Percentiles rank a stretch among this genome's conserved stretches.
Conservation (phyloP, 2,888 invertebrate species). For the Amphipoea lucens region DNA sequence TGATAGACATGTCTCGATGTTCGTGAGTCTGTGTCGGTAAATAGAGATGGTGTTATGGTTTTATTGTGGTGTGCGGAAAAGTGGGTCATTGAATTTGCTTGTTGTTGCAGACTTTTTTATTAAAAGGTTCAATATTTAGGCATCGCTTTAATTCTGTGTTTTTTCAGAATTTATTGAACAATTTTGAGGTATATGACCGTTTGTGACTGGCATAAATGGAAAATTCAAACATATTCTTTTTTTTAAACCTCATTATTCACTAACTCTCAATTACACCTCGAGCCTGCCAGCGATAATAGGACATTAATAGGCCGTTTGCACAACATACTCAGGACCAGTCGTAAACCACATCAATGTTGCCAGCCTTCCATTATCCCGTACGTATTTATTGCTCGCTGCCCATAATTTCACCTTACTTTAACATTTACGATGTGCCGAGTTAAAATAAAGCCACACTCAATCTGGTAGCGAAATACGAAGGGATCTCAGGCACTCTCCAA, state of each 20-base stretch:
- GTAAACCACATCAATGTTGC: slow-evolving; percentile 67
- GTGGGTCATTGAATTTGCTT: slow-evolving; percentile 24
- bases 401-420: slow-evolving; percentile 73
- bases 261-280: slow-evolving; percentile 34
- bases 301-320: slow-evolving; percentile 64
- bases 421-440: slow-evolving; percentile 78
- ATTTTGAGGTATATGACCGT: not conserved
- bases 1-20: slow-evolving; percentile 40
- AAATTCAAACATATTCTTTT: not conserved
- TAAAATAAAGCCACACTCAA: slow-evolving; percentile 84
- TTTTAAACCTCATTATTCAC: slow-evolving; percentile 31
- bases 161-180: not conserved
- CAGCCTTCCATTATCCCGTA: slow-evolving; percentile 65
- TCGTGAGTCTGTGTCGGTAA: slow-evolving; percentile 34
- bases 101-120: not conserved
- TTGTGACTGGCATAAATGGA: not conserved
- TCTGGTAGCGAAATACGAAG: slow-evolving; percentile 77
- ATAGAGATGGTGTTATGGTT: slow-evolving; percentile 16
- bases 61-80: slow-evolving; percentile 9
- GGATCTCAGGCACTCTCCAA: slow-evolving; percentile 77
- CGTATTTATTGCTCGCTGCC: slow-evolving; percentile 69
- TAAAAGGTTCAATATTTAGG: not conserved
- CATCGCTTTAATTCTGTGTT: not conserved
- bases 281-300: slow-evolving; percentile 54
- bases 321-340: slow-evolving; percentile 55